Percentiles rank a stretch among this genome's conserved stretches.
Evolutionary conservation across 2,888 invertebrate species (phyloP).

Genomic region (Temnothorax unifasciatus): DNA sequence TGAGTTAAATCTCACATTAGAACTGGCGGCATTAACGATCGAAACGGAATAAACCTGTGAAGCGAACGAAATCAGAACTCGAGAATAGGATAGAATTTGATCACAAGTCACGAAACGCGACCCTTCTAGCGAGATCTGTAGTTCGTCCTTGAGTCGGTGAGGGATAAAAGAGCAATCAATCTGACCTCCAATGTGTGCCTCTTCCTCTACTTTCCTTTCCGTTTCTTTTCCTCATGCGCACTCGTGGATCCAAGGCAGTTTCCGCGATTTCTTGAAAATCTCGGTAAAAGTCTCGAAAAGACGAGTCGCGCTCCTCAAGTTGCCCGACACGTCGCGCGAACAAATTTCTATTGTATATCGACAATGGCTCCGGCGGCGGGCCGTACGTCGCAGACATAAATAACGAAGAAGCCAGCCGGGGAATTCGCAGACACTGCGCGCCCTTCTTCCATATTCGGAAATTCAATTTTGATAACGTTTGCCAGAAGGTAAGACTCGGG

Average conservation of each 20-base stretch:
- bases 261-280: slow-evolving; percentile 48
- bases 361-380: slow-evolving; percentile 73
- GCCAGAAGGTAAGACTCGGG: slow-evolving; percentile 71
- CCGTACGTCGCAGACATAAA: slow-evolving; percentile 79
- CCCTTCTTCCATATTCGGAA: slow-evolving; percentile 72
- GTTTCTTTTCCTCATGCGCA: background rate
- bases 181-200: slow-evolving; percentile 52
- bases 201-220: background rate
- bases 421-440: slow-evolving; percentile 43
- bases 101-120: slow-evolving; percentile 66
- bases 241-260: slow-evolving; percentile 21
- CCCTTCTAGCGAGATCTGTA: slow-evolving; percentile 53
- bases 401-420: slow-evolving; percentile 72
- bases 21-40: slow-evolving; percentile 37
- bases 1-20: slow-evolving; percentile 41
- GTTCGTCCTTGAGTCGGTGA: slow-evolving; percentile 64
- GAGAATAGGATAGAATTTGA: slow-evolving; percentile 57
- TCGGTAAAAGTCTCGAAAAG: slow-evolving; percentile 36
- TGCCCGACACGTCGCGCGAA: slow-evolving; percentile 78
- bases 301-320: slow-evolving; percentile 60
- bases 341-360: slow-evolving; percentile 82
- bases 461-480: slow-evolving; percentile 83
- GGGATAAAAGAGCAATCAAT: slow-evolving; percentile 75
- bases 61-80: slow-evolving; percentile 46
- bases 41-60: slow-evolving; percentile 23